Conservation (phyloP, 2,888 invertebrate species). For the Gonocerus acuteangulatus region DNA sequence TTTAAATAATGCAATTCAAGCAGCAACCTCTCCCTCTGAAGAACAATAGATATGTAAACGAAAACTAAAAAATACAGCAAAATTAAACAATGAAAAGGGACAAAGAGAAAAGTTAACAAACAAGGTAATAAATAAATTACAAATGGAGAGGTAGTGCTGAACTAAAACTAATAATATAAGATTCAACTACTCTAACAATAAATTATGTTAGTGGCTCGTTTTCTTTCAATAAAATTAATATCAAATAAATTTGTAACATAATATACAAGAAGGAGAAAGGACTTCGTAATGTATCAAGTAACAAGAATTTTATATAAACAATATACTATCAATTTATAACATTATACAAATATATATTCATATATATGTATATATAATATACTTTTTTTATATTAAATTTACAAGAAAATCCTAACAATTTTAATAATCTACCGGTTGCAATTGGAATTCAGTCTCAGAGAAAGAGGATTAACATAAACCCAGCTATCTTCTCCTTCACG, state of each 20-base stretch:
- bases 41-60: too few species aligned
- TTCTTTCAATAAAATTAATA: neutral
- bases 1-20: too few species aligned
- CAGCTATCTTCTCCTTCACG: conserved; percentile 59
- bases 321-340: conserved; percentile 33
- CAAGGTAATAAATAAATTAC: too few species aligned
- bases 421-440: conserved; percentile 26
- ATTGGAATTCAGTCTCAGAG: conserved; percentile 43
- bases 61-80: too few species aligned
- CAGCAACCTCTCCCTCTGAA: too few species aligned
- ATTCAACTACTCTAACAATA: too few species aligned
- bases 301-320: conserved; percentile 28
- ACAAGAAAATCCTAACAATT: conserved; percentile 2
- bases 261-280: neutral
- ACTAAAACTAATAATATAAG: too few species aligned
- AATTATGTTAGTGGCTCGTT: too few species aligned
- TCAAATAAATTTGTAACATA: neutral
- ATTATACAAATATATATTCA: conserved; percentile 29
- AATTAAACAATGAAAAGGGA: too few species aligned
- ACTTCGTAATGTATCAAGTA: neutral
- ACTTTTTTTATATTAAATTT: neutral
- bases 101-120: too few species aligned
- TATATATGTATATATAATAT: conserved; percentile 13
- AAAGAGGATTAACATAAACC: conserved; percentile 51
- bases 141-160: too few species aligned